These are phyloP conservation scores for Linurgus olivaceus DNA, from an alignment of 2,797 vertebrate genomes.

Conservation along the genomic window DNA sequence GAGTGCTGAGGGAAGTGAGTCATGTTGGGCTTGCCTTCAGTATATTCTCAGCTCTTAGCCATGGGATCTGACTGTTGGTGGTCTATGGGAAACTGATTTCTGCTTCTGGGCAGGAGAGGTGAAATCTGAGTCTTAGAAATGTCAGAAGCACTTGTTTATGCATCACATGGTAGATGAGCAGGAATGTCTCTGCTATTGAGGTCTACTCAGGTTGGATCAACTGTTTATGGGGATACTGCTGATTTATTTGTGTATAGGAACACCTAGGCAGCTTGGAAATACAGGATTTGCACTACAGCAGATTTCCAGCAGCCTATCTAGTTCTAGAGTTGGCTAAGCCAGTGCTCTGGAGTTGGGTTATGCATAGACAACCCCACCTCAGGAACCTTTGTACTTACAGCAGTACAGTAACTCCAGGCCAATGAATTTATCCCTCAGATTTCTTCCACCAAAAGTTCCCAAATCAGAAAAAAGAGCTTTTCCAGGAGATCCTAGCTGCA, in stretches of 20 bases:
- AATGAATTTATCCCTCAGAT: not conserved
- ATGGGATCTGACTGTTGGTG: not conserved
- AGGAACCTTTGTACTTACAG: not conserved
- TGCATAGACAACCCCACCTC: not conserved
- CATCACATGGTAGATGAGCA: rapidly evolving
- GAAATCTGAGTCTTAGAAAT: not conserved
- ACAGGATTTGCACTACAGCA: not conserved
- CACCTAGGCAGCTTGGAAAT: not conserved
- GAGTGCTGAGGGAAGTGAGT: not conserved
- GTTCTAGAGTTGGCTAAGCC: not conserved
- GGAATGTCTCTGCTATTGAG: not conserved
- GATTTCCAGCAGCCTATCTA: not conserved
- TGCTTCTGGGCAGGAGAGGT: not conserved
- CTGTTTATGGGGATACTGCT: not conserved
- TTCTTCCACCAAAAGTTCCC: not conserved
- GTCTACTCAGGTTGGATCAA: too few species aligned
- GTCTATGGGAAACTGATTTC: not conserved
- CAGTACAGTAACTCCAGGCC: not conserved
- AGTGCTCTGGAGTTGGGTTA: not conserved
- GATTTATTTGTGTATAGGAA: not conserved
- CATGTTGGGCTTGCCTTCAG: rapidly evolving
- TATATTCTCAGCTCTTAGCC: not conserved
- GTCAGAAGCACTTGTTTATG: not conserved
- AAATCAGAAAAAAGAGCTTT: not conserved
- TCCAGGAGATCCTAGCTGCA: not conserved